Conservation (phyloP, 2,113 vertebrate genomes). For the Fregata magnificens region DNA sequence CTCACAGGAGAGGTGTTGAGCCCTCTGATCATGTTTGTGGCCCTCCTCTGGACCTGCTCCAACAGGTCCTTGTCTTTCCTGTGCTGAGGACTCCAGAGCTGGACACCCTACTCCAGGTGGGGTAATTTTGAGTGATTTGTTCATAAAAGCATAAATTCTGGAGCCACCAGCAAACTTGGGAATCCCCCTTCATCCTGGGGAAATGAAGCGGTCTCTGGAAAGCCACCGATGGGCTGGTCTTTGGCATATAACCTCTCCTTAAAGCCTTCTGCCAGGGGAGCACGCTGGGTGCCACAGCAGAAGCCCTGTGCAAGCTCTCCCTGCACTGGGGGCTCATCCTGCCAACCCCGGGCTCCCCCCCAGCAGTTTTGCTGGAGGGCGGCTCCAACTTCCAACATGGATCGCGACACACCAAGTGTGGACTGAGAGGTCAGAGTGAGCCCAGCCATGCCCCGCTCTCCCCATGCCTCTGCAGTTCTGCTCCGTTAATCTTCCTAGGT, state of each 20-base stretch:
- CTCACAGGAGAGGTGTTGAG: background rate
- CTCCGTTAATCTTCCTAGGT: background rate
- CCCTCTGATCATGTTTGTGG: no score
- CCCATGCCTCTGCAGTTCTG: accelerated
- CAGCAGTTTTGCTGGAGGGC: no score
- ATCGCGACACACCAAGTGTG: accelerated
- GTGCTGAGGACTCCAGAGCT: background rate
- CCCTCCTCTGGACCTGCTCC: background rate
- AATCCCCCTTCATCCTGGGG: background rate
- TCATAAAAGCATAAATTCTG: background rate
- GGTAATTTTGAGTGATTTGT: background rate
- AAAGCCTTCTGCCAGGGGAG: background rate
- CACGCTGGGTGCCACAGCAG: accelerated
- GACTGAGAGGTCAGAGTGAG: accelerated
- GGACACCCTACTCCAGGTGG: background rate
- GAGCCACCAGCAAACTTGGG: accelerated
- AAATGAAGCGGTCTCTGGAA: background rate
- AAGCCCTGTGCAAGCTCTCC: background rate
- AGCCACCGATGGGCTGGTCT: background rate
- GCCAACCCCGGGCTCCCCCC: accelerated
- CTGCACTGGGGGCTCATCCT: background rate
- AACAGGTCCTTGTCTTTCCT: background rate
- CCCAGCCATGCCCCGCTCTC: background rate
- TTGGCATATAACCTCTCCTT: background rate
- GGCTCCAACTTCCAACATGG: accelerated